Percentiles rank a stretch among this genome's conserved stretches.
phyloP scores from a whole-genome alignment of 2,797 vertebrate genomes.

The Cryptoprocta ferox region DNA sequence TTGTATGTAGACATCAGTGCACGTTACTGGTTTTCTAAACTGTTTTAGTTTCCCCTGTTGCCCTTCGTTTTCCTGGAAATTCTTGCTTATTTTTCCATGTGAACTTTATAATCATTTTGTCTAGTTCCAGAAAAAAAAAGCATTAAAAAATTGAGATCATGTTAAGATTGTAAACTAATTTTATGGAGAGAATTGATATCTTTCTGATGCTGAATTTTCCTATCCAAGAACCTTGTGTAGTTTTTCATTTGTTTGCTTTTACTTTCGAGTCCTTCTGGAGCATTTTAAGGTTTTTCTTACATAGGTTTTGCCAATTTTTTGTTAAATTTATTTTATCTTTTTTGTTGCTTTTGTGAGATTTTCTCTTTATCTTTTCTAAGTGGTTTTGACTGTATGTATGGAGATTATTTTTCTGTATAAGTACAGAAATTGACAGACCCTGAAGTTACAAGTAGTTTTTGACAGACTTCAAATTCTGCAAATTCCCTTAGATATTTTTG shows the following conservation, averaged over 20 bases:
- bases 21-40: conserved; percentile 39
- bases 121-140: background rate
- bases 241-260: conserved; percentile 45
- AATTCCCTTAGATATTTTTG: background rate
- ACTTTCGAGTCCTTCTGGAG: background rate
- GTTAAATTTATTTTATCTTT: background rate
- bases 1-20: background rate
- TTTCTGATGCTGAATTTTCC: background rate
- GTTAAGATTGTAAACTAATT: conserved; percentile 49
- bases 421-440: background rate
- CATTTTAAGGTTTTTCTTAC: background rate
- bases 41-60: conserved; percentile 28
- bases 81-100: conserved; percentile 62
- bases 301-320: conserved; percentile 27
- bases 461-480: background rate
- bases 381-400: background rate
- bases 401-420: background rate
- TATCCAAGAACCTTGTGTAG: background rate
- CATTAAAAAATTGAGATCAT: background rate
- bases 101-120: conserved; percentile 63
- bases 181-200: background rate
- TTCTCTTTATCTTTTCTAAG: conserved; percentile 10
- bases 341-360: background rate
- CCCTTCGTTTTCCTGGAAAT: conserved; percentile 45
- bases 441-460: background rate